Evolutionary conservation across 2,797 vertebrate species (phyloP).

Genomic region (Sus cebifrons): DNA sequence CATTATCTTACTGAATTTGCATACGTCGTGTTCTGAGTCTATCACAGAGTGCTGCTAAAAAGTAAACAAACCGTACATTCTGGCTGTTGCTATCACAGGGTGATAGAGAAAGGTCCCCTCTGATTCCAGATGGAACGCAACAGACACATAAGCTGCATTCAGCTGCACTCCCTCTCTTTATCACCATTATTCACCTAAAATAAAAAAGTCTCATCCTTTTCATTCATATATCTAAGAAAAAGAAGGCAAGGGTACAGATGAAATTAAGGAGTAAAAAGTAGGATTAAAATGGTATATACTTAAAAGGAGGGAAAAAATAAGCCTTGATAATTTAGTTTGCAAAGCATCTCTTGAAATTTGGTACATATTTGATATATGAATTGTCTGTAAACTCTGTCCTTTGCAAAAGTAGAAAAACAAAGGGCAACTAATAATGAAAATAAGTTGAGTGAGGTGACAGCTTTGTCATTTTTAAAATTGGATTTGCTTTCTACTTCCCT

Average conservation of each 20-base stretch:
- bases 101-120: background rate
- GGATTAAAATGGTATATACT: background rate
- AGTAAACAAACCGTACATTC: background rate
- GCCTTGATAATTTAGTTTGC: slow-evolving; percentile 43
- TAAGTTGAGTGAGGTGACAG: slow-evolving; percentile 52
- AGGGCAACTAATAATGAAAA: slow-evolving; percentile 75
- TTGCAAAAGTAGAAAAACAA: slow-evolving; percentile 68
- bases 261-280: slow-evolving; percentile 30
- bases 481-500: slow-evolving; percentile 72
- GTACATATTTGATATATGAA: slow-evolving; percentile 14
- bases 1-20: background rate
- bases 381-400: slow-evolving; percentile 59
- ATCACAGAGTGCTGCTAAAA: background rate
- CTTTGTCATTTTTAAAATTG: slow-evolving; percentile 76
- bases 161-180: background rate
- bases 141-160: background rate
- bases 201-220: background rate
- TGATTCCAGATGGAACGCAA: background rate
- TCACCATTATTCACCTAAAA: background rate
- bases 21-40: background rate
- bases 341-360: slow-evolving; percentile 61
- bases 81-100: background rate
- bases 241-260: background rate
- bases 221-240: background rate
- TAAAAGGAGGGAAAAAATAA: slow-evolving; percentile 14